phyloP scores from a whole-genome alignment of 2,113 vertebrate genomes.

The Plectropomus leopardus region DNA sequence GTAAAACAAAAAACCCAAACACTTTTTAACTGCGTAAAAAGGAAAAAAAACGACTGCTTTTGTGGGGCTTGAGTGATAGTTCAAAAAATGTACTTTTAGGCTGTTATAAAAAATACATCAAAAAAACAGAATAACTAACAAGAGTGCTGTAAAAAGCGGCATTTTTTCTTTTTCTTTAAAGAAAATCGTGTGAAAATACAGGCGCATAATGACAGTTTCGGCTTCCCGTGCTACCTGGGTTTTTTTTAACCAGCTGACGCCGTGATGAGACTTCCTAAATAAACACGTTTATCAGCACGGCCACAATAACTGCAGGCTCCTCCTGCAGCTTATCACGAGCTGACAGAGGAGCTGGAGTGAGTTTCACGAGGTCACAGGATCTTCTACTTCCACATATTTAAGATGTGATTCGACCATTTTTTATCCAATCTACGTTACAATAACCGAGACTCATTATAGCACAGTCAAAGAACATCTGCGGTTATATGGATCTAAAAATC shows the following conservation, averaged over 20 bases:
- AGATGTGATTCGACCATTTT: conserved; percentile 11
- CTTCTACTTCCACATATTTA: conserved; percentile 27
- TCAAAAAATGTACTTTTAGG: too few relatives aligned
- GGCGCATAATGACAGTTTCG: too few relatives aligned
- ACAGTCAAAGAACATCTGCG: conserved; percentile 40
- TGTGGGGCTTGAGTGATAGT: too few relatives aligned
- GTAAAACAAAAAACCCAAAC: too few relatives aligned
- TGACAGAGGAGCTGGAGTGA: conserved; percentile 6
- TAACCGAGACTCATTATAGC: conserved; percentile 24
- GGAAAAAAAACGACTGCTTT: too few relatives aligned
- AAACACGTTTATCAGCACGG: neutral
- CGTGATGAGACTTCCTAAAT: conserved; percentile 1
- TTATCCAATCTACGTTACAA: conserved; percentile 16
- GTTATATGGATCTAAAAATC: conserved; percentile 45
- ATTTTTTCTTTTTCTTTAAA: too few relatives aligned
- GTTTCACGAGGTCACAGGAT: conserved; percentile 5
- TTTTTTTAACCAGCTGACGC: neutral
- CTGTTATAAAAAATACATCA: too few relatives aligned
- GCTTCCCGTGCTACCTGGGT: neutral
- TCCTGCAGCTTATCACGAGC: neutral
- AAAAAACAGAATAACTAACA: too few relatives aligned
- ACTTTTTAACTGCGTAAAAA: too few relatives aligned
- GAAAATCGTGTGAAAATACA: too few relatives aligned
- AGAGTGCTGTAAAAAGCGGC: too few relatives aligned
- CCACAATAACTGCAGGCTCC: neutral